Conservation (phyloP, 2,113 vertebrate species). For the Pluvianellus socialis region DNA sequence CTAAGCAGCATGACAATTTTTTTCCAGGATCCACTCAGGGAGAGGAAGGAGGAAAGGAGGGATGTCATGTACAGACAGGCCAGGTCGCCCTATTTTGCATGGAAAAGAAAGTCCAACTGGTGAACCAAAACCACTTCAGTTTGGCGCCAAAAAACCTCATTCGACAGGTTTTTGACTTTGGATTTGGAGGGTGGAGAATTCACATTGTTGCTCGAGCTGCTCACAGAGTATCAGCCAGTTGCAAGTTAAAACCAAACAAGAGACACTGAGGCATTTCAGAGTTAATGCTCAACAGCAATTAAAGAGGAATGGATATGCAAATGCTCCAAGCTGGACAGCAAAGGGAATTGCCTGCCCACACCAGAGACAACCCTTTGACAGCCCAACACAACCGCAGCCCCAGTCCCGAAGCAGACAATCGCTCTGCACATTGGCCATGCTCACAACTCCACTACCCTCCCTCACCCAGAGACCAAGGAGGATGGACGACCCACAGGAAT, state of each 20-base stretch:
- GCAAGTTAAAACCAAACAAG: conserved; percentile 17
- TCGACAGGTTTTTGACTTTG: background rate
- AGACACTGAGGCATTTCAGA: background rate
- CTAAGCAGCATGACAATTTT: background rate
- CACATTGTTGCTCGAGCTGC: background rate
- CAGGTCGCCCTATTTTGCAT: background rate
- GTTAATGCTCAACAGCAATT: conserved; percentile 10
- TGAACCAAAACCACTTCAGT: background rate
- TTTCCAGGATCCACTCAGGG: background rate
- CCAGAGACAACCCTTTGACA: background rate
- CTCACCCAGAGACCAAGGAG: background rate
- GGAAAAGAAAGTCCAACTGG: background rate
- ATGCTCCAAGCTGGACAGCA: background rate
- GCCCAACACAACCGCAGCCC: background rate
- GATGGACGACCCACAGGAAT: background rate
- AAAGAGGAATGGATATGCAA: background rate
- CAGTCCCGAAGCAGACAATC: background rate
- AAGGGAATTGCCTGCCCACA: background rate
- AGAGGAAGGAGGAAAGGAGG: background rate
- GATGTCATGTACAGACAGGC: background rate
- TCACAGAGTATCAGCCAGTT: background rate
- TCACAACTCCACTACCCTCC: background rate
- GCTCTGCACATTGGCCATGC: background rate
- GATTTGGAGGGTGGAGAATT: background rate
- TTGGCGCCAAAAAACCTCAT: background rate